These are phyloP conservation scores for Mycalesis mineus DNA, from an alignment of 2,888 invertebrate species.

Conservation along the genomic window DNA sequence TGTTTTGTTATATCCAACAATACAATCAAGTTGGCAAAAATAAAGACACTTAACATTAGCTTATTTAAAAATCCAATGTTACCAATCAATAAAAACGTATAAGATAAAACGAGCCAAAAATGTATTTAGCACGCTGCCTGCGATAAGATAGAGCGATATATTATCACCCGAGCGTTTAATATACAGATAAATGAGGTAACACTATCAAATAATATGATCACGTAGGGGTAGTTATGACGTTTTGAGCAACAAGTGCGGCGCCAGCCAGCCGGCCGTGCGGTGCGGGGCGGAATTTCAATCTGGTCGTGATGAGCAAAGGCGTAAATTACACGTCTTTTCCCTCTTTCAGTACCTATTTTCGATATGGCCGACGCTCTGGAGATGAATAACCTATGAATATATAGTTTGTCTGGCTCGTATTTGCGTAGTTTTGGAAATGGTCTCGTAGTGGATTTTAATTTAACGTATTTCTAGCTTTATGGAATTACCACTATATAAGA, in stretches of 20 bases:
- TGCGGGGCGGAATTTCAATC: conserved; percentile 71
- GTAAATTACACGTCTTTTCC: conserved; percentile 63
- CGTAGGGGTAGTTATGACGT: conserved; percentile 68
- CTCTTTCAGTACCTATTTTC: conserved; percentile 29
- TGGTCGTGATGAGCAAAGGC: conserved; percentile 67
- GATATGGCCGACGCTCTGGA: conserved; percentile 17
- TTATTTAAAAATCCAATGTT: no score
- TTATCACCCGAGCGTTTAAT: conserved; percentile 23
- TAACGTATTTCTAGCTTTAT: no score
- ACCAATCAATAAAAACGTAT: background rate
- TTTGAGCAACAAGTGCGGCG: conserved; percentile 70
- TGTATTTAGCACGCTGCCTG: conserved; percentile 5
- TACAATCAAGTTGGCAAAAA: no score
- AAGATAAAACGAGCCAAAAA: conserved; percentile 4
- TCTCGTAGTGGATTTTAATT: background rate
- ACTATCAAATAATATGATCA: conserved; percentile 56
- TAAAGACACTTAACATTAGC: no score
- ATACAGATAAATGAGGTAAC: conserved; percentile 45
- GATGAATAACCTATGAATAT: conserved; percentile 1
- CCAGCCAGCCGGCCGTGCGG: conserved; percentile 57
- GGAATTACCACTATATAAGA: no score
- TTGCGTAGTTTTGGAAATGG: background rate
- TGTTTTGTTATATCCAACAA: no score
- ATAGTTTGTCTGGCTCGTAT: conserved; percentile 1
- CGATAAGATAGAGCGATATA: conserved; percentile 18